phyloP scores from a whole-genome alignment of 2,113 vertebrate species.

The Gallinago undulata region DNA sequence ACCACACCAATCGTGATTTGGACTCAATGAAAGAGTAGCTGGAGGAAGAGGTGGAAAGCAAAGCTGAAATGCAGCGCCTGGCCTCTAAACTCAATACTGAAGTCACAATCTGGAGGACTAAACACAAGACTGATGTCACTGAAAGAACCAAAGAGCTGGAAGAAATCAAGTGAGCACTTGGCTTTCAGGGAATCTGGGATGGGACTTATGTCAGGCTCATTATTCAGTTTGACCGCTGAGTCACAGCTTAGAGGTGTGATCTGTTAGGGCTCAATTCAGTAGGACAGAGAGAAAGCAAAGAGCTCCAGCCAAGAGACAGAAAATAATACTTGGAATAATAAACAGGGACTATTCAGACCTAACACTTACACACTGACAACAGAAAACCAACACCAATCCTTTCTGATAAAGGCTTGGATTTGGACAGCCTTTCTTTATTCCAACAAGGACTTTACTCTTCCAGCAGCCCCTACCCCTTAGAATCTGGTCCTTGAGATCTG shows the following conservation, averaged over 20 bases:
- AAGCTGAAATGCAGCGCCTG: slow-evolving; percentile 67
- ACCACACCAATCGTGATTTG: slow-evolving; percentile 66
- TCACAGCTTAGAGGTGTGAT: background rate
- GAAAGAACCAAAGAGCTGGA: slow-evolving; percentile 75
- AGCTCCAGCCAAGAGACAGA: background rate
- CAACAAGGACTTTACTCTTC: background rate
- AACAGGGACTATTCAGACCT: background rate
- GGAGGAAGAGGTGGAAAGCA: slow-evolving; percentile 74
- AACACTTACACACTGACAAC: background rate
- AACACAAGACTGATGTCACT: slow-evolving; percentile 69
- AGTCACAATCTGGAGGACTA: slow-evolving; percentile 76
- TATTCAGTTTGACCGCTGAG: slow-evolving; percentile 1
- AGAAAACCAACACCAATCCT: background rate
- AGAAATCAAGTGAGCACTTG: slow-evolving; percentile 72
- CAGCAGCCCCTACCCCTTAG: background rate
- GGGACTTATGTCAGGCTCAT: background rate
- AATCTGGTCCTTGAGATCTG: background rate
- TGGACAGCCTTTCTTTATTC: background rate
- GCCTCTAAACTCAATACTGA: slow-evolving; percentile 76
- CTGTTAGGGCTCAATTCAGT: background rate
- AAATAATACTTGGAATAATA: background rate
- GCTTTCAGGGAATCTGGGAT: background rate
- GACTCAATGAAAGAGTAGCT: slow-evolving; percentile 71
- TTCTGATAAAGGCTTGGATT: background rate
- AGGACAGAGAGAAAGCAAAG: background rate